Evolutionary conservation across 2,888 invertebrate species (phyloP).

Genomic region (Drosophila antonietae): DNA sequence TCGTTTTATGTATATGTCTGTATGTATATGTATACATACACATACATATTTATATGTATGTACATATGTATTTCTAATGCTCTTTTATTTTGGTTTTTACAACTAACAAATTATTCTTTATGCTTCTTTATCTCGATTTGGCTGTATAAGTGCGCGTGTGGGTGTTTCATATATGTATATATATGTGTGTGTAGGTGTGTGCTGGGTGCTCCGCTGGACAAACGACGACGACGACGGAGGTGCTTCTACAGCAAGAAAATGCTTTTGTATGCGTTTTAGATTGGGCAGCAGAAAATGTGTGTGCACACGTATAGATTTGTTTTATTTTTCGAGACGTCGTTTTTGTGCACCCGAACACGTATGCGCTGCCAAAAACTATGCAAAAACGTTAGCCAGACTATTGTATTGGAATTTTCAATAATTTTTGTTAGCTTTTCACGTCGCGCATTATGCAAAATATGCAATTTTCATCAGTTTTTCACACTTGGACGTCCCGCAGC

Average conservation of each 20-base stretch:
- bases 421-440: conserved; percentile 79
- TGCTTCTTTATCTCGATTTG: conserved; percentile 55
- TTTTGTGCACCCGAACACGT: conserved; percentile 65
- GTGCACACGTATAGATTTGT: conserved; percentile 69
- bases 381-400: conserved; percentile 65
- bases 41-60: conserved; percentile 36
- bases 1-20: conserved; percentile 70
- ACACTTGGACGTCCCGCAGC: conserved; percentile 73
- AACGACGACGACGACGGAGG: conserved; percentile 50
- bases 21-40: conserved; percentile 26
- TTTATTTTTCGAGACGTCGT: conserved; percentile 66
- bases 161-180: conserved; percentile 42
- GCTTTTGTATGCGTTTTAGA: conserved; percentile 75
- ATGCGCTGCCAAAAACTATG: conserved; percentile 64
- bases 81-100: conserved; percentile 43
- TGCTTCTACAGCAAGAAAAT: conserved; percentile 72
- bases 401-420: conserved; percentile 64
- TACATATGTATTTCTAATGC: conserved; percentile 59
- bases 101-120: conserved; percentile 67
- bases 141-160: conserved; percentile 57
- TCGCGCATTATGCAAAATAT: conserved; percentile 82
- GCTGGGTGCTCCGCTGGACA: conserved; percentile 75
- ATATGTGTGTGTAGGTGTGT: conserved; percentile 53
- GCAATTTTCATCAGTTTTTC: conserved; percentile 77
- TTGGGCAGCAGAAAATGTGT: conserved; percentile 73